These are phyloP conservation scores for Tetranychus piercei DNA, from an alignment of 2,888 invertebrate genomes.

Conservation along the genomic window DNA sequence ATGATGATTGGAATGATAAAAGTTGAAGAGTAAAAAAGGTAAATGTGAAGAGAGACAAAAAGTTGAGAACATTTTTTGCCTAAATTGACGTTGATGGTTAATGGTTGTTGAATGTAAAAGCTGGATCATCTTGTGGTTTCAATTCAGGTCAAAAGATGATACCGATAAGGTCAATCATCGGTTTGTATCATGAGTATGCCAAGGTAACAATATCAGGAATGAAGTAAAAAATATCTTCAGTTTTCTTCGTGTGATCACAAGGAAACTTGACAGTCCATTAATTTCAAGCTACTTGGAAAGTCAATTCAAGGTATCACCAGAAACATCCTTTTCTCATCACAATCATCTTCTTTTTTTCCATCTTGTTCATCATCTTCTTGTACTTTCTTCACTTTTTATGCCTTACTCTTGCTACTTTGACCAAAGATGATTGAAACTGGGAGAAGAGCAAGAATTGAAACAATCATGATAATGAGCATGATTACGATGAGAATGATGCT, in stretches of 20 bases:
- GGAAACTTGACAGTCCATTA: background rate
- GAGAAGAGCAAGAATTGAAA: no score
- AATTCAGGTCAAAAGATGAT: slow-evolving; percentile 1
- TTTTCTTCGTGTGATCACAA: background rate
- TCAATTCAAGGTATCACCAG: background rate
- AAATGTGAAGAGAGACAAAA: no score
- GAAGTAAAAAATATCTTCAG: background rate
- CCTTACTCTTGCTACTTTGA: background rate
- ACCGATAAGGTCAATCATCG: background rate
- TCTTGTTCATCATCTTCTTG: background rate
- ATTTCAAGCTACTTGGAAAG: background rate
- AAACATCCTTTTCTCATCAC: slow-evolving; percentile 3
- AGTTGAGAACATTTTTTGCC: no score
- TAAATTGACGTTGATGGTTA: background rate
- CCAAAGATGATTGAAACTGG: background rate
- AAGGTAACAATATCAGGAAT: no score
- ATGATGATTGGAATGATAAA: no score
- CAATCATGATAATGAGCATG: background rate
- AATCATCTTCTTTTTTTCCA: background rate
- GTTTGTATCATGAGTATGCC: no score
- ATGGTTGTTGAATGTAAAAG: background rate
- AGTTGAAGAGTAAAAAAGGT: no score
- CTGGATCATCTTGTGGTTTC: slow-evolving; percentile 1
- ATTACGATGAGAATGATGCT: background rate
- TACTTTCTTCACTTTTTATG: background rate